Evolutionary conservation across 2,888 invertebrate species (phyloP).

Genomic region (Drosophila subsilvestris): DNA sequence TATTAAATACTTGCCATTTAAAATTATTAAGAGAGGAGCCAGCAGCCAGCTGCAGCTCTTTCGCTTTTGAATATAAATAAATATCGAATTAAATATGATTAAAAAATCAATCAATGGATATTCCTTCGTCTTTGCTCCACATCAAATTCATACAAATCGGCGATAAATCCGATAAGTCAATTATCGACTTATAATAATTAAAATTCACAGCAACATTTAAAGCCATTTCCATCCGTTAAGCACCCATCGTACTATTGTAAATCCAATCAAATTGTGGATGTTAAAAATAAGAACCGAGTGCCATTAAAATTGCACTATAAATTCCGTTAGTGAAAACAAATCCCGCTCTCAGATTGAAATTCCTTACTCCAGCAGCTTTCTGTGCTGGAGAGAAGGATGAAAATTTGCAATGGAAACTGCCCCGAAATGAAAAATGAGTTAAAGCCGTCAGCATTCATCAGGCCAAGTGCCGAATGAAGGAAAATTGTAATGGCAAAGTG

Average conservation of each 20-base stretch:
- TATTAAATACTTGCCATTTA: conserved; percentile 33
- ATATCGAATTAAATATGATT: too few relatives aligned
- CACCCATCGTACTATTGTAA: not conserved
- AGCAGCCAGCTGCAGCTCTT: not conserved
- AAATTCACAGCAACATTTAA: not conserved
- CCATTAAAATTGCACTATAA: not conserved
- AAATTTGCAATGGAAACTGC: conserved; percentile 5
- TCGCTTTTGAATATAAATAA: conserved; percentile 8
- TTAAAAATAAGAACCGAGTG: not conserved
- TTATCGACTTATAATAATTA: not conserved
- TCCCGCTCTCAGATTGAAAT: conserved; percentile 24
- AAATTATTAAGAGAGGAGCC: conserved; percentile 1
- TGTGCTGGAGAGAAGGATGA: conserved; percentile 5
- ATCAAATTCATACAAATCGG: too few relatives aligned
- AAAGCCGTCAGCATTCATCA: conserved; percentile 56
- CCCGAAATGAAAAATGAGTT: conserved; percentile 55
- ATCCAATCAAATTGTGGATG: not conserved
- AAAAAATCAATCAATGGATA: too few relatives aligned
- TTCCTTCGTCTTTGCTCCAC: too few relatives aligned
- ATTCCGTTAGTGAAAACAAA: conserved; percentile 19
- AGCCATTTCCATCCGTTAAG: not conserved
- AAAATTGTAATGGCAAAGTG: conserved; percentile 40
- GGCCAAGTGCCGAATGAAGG: conserved; percentile 56
- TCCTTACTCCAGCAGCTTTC: conserved; percentile 36
- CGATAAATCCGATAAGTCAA: too few relatives aligned